A percentile compares a stretch with the other conserved stretches of the same genome.
Conservation (phyloP, 2,888 invertebrate species). For the Drosophila tanythrix region DNA sequence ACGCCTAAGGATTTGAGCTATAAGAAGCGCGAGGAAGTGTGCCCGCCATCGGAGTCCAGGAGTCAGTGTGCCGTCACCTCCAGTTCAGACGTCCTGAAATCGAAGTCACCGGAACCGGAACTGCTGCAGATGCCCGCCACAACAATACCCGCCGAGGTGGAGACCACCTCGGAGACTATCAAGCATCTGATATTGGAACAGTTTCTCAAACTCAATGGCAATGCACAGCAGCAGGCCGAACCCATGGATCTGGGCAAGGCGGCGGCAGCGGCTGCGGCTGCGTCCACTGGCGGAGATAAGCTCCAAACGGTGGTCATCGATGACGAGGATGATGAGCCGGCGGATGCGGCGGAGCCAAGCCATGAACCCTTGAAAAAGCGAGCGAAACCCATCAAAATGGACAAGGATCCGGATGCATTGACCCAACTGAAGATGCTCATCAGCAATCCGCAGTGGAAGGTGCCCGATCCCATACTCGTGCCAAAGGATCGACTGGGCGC, state of each 20-base stretch:
- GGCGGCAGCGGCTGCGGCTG: slow-evolving; percentile 1
- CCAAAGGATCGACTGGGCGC: slow-evolving; percentile 91
- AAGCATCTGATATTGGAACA: slow-evolving; percentile 82
- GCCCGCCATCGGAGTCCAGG: slow-evolving; percentile 76
- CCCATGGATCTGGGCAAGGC: slow-evolving; percentile 88
- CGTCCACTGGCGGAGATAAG: slow-evolving; percentile 85
- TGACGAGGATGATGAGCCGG: slow-evolving; percentile 79
- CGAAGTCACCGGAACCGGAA: slow-evolving; percentile 86
- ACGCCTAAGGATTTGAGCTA: slow-evolving; percentile 87
- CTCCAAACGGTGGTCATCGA: slow-evolving; percentile 85
- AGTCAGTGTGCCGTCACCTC: slow-evolving; percentile 87
- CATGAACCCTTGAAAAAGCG: slow-evolving; percentile 85
- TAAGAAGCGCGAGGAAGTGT: slow-evolving; percentile 86
- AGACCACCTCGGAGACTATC: slow-evolving; percentile 88
- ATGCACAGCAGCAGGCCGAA: slow-evolving; percentile 86
- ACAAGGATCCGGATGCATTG: slow-evolving; percentile 87
- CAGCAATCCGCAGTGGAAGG: slow-evolving; percentile 88
- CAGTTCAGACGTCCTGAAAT: slow-evolving; percentile 90
- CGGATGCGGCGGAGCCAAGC: slow-evolving; percentile 68
- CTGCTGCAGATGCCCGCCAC: slow-evolving; percentile 85
- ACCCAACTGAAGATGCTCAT: slow-evolving; percentile 90
- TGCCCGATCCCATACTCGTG: slow-evolving; percentile 93
- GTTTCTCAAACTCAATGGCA: slow-evolving; percentile 79
- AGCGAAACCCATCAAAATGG: slow-evolving; percentile 84
- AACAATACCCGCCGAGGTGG: slow-evolving; percentile 84